Base-by-base conservation (phyloP, 1,140 invertebrate genomes). In the Drosophila sechellia region DNA sequence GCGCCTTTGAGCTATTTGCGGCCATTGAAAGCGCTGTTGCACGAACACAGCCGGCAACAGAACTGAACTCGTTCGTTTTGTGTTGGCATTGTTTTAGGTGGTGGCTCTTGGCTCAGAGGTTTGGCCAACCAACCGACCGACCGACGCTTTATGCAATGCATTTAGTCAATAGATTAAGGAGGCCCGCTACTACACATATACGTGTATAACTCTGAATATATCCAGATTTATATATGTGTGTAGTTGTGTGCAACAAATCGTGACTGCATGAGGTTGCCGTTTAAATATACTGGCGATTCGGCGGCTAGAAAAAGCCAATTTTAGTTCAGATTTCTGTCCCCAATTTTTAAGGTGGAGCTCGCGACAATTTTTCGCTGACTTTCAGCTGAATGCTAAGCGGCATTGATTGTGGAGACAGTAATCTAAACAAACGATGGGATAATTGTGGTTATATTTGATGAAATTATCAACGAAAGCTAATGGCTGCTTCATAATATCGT, bases 251-350 rank as follows among this genome's bases (percentile, higher is more conserved):
- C 66, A 63, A 53, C 56, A 84, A 87, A 87, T 87, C 84, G 84
- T 87, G 84, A 87, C 84, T 79, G 68, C 84, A 87, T 87, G 84
- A 84, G 86, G 84, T 79, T 87, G 84, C 84, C 75, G 83, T 86
- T 86, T 83, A 89, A 87, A 84, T 83, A 64, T 71, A 71, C 75
- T 64, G 70, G 68, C 57, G 54, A 83, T 72, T 56, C 45, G 69
- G 70, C 39, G 61, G 72, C 76, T 31, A 77, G 79, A 39, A 58
- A 63, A 66, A 53, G 34, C 34, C 34, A 20, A 73, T 70, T 55
- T 70, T 69, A 56, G 25, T 46, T 42, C n/a, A 17, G 66, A 20
- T 70, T 56, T 56, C 35, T 69, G 63, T 70, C 42, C 35, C 25
- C 66, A 57, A 48, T 77, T 87, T 87, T 87, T 84, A 89, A 89